These are phyloP conservation scores for Silurus meridionalis DNA, from an alignment of 2,113 vertebrate genomes.

Conservation along the genomic window DNA sequence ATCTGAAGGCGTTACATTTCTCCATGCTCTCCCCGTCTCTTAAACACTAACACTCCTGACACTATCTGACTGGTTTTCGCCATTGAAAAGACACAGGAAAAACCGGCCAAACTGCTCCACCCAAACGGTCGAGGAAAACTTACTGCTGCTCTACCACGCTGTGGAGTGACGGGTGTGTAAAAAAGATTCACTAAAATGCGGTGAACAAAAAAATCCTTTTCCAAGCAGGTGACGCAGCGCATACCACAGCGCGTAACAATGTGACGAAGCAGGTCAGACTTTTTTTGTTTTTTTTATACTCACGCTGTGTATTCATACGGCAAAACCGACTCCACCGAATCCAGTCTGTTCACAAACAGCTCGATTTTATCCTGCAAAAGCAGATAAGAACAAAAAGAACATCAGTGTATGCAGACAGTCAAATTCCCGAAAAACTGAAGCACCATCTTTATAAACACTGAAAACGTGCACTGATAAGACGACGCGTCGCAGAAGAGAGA, in stretches of 20 bases:
- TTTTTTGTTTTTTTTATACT: conserved; percentile 63
- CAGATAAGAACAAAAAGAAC: neutral
- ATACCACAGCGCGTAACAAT: neutral
- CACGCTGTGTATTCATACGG: conserved; percentile 93
- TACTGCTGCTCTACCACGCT: too few species aligned
- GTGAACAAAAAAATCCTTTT: neutral
- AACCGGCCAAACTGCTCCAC: neutral
- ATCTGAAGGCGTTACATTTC: neutral
- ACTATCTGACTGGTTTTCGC: too few species aligned
- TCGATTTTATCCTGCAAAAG: conserved; percentile 80
- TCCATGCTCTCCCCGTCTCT: neutral
- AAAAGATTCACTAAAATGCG: neutral
- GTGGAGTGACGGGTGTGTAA: neutral
- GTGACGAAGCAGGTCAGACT: neutral
- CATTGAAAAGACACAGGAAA: neutral
- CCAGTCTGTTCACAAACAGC: conserved; percentile 91
- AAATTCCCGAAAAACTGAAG: too few species aligned
- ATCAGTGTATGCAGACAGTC: neutral
- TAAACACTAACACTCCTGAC: neutral
- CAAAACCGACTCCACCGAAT: conserved; percentile 93
- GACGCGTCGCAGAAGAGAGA: neutral
- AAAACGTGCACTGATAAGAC: neutral
- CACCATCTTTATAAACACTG: neutral
- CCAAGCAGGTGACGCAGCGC: neutral
- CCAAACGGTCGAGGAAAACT: neutral